These are phyloP conservation scores for Pelodiscus sinensis DNA, from an alignment of 2,113 vertebrate genomes.

Conservation along the genomic window DNA sequence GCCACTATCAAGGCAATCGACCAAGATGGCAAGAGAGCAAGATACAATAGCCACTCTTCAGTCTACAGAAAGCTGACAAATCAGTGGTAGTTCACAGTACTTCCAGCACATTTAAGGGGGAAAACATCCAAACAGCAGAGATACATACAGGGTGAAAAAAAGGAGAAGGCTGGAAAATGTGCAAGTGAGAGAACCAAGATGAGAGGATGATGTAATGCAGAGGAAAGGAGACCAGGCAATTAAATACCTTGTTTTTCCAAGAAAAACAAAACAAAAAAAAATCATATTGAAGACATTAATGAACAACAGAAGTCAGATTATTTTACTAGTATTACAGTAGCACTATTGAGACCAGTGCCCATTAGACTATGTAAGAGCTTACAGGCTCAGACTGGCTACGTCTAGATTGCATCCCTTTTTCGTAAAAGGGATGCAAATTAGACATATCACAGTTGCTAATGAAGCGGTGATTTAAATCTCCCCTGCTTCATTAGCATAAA, in stretches of 20 bases:
- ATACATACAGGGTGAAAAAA: not conserved
- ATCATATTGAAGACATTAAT: not conserved
- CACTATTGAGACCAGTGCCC: not conserved
- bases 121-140: not conserved
- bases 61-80: not conserved
- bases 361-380: not conserved
- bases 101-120: not conserved
- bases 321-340: not conserved
- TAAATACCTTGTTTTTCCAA: not conserved
- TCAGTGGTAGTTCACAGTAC: not conserved
- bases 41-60: rapidly evolving
- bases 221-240: not conserved
- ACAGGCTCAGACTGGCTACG: not conserved
- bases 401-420: too few species aligned
- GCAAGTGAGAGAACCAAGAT: not conserved
- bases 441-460: too few species aligned
- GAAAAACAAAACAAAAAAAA: too few species aligned
- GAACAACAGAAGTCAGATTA: too few species aligned
- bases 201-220: not conserved
- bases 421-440: too few species aligned
- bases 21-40: not conserved
- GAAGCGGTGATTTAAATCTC: too few species aligned
- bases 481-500: too few species aligned
- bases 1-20: not conserved
- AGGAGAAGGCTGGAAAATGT: not conserved